Evolutionary conservation across 2,113 vertebrate genomes (phyloP).

Genomic region (Upupa epops): DNA sequence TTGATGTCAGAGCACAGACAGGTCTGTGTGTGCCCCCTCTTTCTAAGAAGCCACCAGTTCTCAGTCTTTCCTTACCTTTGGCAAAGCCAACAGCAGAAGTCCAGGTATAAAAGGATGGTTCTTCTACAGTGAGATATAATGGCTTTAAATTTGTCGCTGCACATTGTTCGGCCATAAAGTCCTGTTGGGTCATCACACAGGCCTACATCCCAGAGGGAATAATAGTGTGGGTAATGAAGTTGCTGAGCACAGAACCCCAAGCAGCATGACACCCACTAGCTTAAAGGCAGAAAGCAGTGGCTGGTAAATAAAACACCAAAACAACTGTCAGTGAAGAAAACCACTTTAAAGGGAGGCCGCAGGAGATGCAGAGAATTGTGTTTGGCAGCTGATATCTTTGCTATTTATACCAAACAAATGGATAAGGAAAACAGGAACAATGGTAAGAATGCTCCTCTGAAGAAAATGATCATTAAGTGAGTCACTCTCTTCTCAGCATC

Average conservation of each 20-base stretch:
- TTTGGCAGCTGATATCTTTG: background rate
- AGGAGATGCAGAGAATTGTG: background rate
- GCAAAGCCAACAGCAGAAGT: constrained; percentile 80
- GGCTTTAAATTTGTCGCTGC: constrained; percentile 81
- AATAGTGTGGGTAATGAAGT: background rate
- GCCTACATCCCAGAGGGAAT: constrained; percentile 67
- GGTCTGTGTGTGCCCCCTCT: accelerated
- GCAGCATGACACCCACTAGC: background rate
- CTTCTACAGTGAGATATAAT: constrained; percentile 68
- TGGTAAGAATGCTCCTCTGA: background rate
- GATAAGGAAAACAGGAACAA: background rate
- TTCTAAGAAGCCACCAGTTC: background rate
- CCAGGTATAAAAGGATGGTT: constrained; percentile 83
- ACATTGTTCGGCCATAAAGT: constrained; percentile 92
- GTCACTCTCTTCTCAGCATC: background rate
- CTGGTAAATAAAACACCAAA: background rate
- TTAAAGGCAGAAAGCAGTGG: background rate
- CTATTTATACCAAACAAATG: background rate
- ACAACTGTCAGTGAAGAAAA: background rate
- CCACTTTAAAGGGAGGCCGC: background rate
- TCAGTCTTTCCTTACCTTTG: constrained; percentile 73
- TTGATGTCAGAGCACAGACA: background rate
- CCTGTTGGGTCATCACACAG: constrained; percentile 82
- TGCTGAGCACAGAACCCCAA: background rate
- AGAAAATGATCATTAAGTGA: background rate